These are phyloP conservation scores for Leptinotarsa rubiginosa DNA, from an alignment of 2,888 invertebrate species.

Conservation along the genomic window DNA sequence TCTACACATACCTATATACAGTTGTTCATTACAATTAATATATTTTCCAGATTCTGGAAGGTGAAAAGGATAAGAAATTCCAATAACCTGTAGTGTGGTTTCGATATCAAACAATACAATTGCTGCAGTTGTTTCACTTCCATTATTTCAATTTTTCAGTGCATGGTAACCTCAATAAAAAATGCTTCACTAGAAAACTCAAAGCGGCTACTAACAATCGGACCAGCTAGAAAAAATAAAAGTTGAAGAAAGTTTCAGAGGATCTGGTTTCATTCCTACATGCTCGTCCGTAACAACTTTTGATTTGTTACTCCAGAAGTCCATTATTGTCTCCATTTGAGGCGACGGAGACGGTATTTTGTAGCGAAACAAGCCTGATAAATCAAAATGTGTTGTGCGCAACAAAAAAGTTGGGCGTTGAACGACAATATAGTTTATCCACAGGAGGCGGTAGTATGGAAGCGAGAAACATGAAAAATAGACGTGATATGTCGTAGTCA, in stretches of 20 bases:
- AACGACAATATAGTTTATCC: slow-evolving; percentile 14
- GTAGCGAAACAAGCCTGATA: slow-evolving; percentile 13
- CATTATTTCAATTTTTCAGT: no score
- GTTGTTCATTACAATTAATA: no score
- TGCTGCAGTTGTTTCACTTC: no score
- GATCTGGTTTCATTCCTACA: slow-evolving; percentile 1
- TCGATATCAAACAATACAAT: no score
- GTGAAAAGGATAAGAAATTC: no score
- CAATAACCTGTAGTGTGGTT: no score
- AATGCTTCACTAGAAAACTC: neutral
- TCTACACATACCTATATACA: no score
- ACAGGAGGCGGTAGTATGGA: neutral
- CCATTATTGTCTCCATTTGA: slow-evolving; percentile 37
- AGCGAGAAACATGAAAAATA: slow-evolving; percentile 12
- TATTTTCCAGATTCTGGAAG: no score
- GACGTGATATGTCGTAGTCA: neutral
- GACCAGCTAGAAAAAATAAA: neutral
- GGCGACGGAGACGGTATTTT: slow-evolving; percentile 7
- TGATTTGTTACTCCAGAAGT: slow-evolving; percentile 44
- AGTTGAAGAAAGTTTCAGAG: slow-evolving; percentile 13
- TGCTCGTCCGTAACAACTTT: slow-evolving; percentile 29
- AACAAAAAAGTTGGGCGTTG: slow-evolving; percentile 14
- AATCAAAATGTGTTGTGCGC: slow-evolving; percentile 12
- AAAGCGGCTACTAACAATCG: neutral
- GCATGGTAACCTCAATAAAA: no score